phyloP scores from a whole-genome alignment of 2,113 vertebrate species.

The Silurus asotus region DNA sequence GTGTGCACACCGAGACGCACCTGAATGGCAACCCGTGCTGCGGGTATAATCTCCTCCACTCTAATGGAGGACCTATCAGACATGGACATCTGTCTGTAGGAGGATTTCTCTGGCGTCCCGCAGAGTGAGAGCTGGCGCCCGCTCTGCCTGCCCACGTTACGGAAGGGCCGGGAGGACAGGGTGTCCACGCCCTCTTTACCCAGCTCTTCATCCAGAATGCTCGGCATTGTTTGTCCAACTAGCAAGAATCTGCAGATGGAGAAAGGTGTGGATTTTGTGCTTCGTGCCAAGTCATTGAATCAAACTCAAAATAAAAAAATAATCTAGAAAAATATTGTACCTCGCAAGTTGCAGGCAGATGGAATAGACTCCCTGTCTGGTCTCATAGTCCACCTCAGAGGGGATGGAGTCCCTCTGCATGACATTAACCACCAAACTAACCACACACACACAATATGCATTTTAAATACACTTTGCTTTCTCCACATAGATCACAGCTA shows the following conservation, averaged over 20 bases:
- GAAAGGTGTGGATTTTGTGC: too few relatives aligned
- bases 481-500: not conserved
- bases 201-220: slow-evolving; percentile 86
- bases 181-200: slow-evolving; percentile 87
- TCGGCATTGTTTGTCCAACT: slow-evolving; percentile 94
- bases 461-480: not conserved
- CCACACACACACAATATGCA: slow-evolving; percentile 43
- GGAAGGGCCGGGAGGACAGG: slow-evolving; percentile 93
- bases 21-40: slow-evolving; percentile 95
- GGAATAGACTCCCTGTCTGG: slow-evolving; percentile 96
- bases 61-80: slow-evolving; percentile 96
- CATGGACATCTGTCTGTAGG: slow-evolving; percentile 91
- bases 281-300: not conserved
- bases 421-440: slow-evolving; percentile 96
- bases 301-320: not conserved
- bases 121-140: slow-evolving; percentile 93
- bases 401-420: slow-evolving; percentile 99
- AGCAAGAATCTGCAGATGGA: slow-evolving; percentile 84
- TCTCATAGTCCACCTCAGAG: slow-evolving; percentile 97
- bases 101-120: slow-evolving; percentile 93
- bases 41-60: slow-evolving; percentile 96
- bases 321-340: slow-evolving; percentile 61
- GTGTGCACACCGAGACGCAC: not conserved
- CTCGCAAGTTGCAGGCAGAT: slow-evolving; percentile 97
- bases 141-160: slow-evolving; percentile 82